These are phyloP conservation scores for Lasiurus borealis DNA, from an alignment of 2,113 vertebrate genomes.

Conservation along the genomic window DNA sequence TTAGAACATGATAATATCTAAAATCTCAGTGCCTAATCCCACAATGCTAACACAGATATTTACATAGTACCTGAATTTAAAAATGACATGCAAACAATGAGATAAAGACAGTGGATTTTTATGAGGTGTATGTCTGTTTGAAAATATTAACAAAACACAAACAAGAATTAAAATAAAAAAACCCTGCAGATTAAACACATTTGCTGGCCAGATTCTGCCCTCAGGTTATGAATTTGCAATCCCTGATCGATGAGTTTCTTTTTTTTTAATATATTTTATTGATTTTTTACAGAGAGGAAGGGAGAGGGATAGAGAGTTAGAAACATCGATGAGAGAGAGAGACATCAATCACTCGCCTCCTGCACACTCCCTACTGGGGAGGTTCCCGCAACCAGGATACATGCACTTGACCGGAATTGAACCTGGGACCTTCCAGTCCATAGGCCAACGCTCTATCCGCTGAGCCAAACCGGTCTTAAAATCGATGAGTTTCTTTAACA, in stretches of 20 bases:
- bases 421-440: no score
- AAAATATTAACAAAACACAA: slow-evolving; percentile 37
- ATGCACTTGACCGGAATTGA: no score
- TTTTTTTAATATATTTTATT: no score
- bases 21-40: not conserved
- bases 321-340: no score
- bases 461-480: no score
- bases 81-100: not conserved
- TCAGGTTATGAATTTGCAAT: not conserved
- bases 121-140: not conserved
- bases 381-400: no score
- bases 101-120: not conserved
- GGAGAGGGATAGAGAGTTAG: no score
- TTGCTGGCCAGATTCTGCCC: not conserved
- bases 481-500: not conserved
- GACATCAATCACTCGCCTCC: no score
- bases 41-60: not conserved
- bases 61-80: not conserved
- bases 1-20: not conserved
- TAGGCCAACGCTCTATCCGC: no score
- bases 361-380: no score
- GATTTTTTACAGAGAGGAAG: no score
- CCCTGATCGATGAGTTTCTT: not conserved
- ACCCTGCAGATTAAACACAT: not conserved
- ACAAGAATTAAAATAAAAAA: not conserved